A percentile compares a stretch with the other conserved stretches of the same genome.
Conservation (phyloP, 1,140 invertebrate species). For the Dreissena rostriformis region DNA sequence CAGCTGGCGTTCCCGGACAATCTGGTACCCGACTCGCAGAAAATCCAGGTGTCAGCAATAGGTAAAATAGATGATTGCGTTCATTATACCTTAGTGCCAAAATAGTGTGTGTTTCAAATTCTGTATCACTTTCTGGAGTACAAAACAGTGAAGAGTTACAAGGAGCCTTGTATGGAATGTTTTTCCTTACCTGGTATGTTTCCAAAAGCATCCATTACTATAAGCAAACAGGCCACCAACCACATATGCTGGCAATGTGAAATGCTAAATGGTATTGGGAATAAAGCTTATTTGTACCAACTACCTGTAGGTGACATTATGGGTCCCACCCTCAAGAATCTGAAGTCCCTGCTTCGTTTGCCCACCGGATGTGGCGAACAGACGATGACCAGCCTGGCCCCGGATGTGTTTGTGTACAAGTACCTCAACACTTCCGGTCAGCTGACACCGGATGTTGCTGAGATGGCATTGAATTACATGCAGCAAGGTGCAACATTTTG, state of each 20-base stretch:
- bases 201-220: too few relatives aligned
- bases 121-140: too few relatives aligned
- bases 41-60: slow-evolving; percentile 31
- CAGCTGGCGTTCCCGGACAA: slow-evolving; percentile 23
- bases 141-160: too few relatives aligned
- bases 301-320: slow-evolving; percentile 64
- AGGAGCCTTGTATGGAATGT: too few relatives aligned
- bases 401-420: slow-evolving; percentile 92
- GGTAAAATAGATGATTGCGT: not conserved
- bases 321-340: slow-evolving; percentile 62
- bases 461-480: slow-evolving; percentile 88
- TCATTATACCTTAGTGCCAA: too few relatives aligned
- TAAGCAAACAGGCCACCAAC: too few relatives aligned
- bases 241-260: too few relatives aligned
- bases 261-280: not conserved
- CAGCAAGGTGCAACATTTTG: slow-evolving; percentile 84
- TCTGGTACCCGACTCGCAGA: slow-evolving; percentile 36
- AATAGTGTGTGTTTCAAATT: too few relatives aligned
- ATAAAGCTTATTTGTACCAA: not conserved
- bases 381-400: slow-evolving; percentile 96
- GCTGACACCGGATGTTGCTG: slow-evolving; percentile 85
- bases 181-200: too few relatives aligned
- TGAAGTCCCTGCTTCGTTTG: slow-evolving; percentile 61
- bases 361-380: slow-evolving; percentile 92
- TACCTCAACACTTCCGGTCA: slow-evolving; percentile 90